Evolutionary conservation across 37 sponge, comb jelly and placozoan species (phyloP).

Genomic region (Mnemiopsis leidyi): DNA sequence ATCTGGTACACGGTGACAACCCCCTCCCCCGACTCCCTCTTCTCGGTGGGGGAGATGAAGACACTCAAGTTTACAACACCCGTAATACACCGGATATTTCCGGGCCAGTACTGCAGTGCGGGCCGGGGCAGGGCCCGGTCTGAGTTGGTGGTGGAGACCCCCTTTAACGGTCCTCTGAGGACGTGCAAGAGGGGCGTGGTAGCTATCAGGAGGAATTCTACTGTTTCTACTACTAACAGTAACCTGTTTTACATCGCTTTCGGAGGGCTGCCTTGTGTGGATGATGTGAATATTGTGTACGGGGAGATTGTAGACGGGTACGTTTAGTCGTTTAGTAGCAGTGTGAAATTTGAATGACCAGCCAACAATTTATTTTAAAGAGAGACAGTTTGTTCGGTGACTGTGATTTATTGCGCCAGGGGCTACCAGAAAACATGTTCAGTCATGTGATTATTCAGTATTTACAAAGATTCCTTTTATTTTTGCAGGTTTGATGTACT

Average conservation of each 20-base stretch:
- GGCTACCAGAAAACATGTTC: too few relatives aligned
- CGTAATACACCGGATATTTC: neutral
- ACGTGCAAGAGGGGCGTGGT: constrained; percentile 39
- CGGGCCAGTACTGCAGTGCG: constrained; percentile 10
- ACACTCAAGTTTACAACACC: neutral
- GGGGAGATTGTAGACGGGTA: constrained; percentile 30
- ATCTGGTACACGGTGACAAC: constrained; percentile 26
- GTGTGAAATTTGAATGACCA: too few relatives aligned
- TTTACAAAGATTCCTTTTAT: too few relatives aligned
- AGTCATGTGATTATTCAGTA: too few relatives aligned
- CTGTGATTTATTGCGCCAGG: too few relatives aligned
- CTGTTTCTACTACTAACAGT: neutral
- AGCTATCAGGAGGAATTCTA: neutral
- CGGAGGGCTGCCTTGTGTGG: neutral
- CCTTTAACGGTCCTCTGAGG: neutral
- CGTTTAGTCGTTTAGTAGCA: too few relatives aligned
- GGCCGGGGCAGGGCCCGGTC: too few relatives aligned
- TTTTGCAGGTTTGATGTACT: constrained; percentile 16
- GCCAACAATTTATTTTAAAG: too few relatives aligned
- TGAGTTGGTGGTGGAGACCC: too few relatives aligned
- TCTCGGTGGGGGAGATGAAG: constrained; percentile 21
- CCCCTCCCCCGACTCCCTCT: neutral
- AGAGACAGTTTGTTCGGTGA: too few relatives aligned
- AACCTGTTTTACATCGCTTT: constrained; percentile 18
- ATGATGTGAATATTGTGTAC: neutral